Base-by-base conservation (phyloP, 2,113 vertebrate genomes). In the Hepsetus odoe region DNA sequence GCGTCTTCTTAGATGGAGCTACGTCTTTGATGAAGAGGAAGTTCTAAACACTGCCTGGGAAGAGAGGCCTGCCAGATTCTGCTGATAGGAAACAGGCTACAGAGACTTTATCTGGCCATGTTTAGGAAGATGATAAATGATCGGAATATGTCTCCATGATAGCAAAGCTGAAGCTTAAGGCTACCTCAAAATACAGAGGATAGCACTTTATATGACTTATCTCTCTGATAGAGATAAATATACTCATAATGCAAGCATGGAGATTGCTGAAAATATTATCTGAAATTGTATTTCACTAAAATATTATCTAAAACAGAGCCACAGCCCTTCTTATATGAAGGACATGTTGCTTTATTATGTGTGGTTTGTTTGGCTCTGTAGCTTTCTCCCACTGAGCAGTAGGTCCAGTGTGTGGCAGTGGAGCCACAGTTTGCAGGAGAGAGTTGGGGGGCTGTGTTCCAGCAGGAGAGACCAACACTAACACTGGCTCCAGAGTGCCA, bases 71-170 rank as follows among this genome's bases (percentile, higher is more conserved):
- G 26, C 40, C 32, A 66, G 61, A 61, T 64, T 33, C 44, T 74
- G 33, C 66, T 82, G 81, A 69, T 78, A 74, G 76, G 65, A 82
- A 38, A 42, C 69, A 53, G 55, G 33, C 42, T 74, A 49, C 51
- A 13, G 10, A 59, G 61, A 56, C 58, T 74, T 75, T 79, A 70
- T 82, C 76, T 69, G 35, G 33, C 61, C 38, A 24, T 62, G 61
- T 65, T 82, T 71, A 35, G 22, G 46, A 66, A 40, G 14, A 14
- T 74, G 71, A 74, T 74, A 70, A 82, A 78, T 65, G 81, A 79
- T 56, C 22, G n/a, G 81, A 74, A 68, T 44, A 77, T 65, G 58
- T 71, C 28, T 70, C 42, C 58, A 68, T 64, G 51, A 69, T 44
- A 64, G 70, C 69, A 30, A 65, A 68, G 53, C n/a, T 44, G 35